These are phyloP conservation scores for Batillaria attramentaria DNA, from an alignment of 1,140 invertebrate genomes.

Conservation along the genomic window DNA sequence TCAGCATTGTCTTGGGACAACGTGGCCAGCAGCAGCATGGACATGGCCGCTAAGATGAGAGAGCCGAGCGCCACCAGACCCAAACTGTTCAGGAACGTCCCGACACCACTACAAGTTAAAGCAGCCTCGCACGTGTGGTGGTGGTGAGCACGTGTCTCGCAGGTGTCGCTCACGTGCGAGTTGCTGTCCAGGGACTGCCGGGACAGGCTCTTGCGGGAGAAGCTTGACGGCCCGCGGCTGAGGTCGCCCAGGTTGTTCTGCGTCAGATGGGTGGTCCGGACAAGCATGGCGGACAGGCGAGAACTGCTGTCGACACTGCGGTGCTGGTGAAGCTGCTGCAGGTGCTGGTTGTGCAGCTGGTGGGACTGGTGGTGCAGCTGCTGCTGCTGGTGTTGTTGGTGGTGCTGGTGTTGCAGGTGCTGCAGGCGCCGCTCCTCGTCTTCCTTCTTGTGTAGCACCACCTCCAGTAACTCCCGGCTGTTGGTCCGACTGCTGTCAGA, in stretches of 20 bases:
- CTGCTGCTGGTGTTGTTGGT: constrained; percentile 16
- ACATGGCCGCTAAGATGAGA: constrained; percentile 35
- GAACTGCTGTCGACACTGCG: constrained; percentile 1
- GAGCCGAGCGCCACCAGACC: constrained; percentile 41
- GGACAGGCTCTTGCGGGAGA: constrained; percentile 29
- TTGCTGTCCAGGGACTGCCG: constrained; percentile 26
- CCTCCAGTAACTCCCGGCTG: constrained; percentile 39
- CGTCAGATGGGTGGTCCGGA: constrained; percentile 3
- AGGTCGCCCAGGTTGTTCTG: constrained; percentile 29
- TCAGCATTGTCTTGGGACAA: constrained; percentile 25
- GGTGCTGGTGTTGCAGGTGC: constrained; percentile 19
- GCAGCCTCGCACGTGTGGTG: neutral
- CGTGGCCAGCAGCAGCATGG: constrained; percentile 41
- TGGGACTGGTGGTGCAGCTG: neutral
- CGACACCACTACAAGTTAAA: constrained; percentile 5
- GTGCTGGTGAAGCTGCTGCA: constrained; percentile 24
- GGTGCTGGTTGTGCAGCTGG: neutral
- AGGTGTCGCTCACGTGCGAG: constrained; percentile 15
- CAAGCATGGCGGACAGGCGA: constrained; percentile 21
- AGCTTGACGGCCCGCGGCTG: constrained; percentile 30
- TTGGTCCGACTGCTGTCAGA: constrained; percentile 39
- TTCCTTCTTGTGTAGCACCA: constrained; percentile 39
- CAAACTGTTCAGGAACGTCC: constrained; percentile 40
- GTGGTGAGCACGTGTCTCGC: neutral
- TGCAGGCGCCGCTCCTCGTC: neutral